Base-by-base conservation (phyloP, 2,113 vertebrate genomes). In the Lontra canadensis region DNA sequence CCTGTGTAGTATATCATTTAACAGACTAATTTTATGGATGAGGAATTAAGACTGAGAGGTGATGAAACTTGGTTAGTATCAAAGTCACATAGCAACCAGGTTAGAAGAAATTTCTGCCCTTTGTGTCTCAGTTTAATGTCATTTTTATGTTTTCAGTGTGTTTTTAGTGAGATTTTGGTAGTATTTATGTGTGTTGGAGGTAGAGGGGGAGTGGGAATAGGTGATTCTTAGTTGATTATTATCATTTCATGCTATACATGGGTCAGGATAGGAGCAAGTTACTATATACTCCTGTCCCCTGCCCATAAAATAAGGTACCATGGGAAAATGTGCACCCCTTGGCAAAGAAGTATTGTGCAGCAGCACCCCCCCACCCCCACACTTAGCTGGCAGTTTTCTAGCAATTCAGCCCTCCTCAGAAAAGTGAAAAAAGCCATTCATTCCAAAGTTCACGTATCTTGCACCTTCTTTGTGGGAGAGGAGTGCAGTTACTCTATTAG, bases 41-140 rank as follows among this genome's bases (percentile, higher is more conserved):
- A 97, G 21, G 8, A 49, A 57, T 83, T 55, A 90, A 57, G 59
- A 47, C 31, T 39, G 13, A 69, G 44, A 74, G 76, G 44, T 61
- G 25, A 57, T 76, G 34, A 95, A 96, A 91, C n/a, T 93, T 90
- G 67, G 59, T 85, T 44, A 69, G 79, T 88, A 52, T 59, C 71
- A 26, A 25, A 84, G 36, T 6, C 29, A 84, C 39, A 15, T 29
- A 84, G 44, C 3, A 25, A 23, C 21, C 39, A 74, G 39, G 39
- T 92, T 59, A 88, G 90, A 94, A 61, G 49, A 76, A 91, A 69
- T 69, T 67, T 80, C 29, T 95, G 44, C 11, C 57, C 13, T 85
- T 17, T 78, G 31, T 42, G 23, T 90, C 21, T 88, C 10, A 67
- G 63, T 69, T 80, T 13, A 55, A 15, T 52, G 74, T 18, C 13